Percentiles rank a stretch among this genome's conserved stretches.
Conservation (phyloP, 2,797 vertebrate species). For the Darevskia mixta region DNA sequence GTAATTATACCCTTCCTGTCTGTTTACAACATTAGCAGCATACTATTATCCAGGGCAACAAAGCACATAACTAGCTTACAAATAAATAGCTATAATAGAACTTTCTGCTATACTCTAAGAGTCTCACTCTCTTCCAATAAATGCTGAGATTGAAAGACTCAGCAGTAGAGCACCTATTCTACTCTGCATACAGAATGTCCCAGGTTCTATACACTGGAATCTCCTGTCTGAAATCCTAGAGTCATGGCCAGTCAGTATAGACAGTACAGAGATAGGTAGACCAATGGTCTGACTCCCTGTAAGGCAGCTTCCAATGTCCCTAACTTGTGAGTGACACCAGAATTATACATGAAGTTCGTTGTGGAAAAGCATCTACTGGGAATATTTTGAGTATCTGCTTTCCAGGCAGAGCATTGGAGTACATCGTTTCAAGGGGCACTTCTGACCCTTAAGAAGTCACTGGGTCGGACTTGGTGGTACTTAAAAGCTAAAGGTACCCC, state of each 20-base stretch:
- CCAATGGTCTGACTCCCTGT: not conserved
- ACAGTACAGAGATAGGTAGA: not conserved
- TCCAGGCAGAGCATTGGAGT: not conserved
- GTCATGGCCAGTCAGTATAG: not conserved
- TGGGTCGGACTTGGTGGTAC: not conserved
- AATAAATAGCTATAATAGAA: not conserved
- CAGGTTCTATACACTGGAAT: not conserved
- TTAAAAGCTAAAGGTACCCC: not conserved
- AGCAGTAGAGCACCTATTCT: too few species aligned
- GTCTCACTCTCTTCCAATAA: not conserved
- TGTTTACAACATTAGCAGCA: accelerated
- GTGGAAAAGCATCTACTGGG: not conserved
- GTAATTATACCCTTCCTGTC: slow-evolving; percentile 14
- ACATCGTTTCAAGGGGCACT: not conserved
- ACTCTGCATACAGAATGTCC: not conserved
- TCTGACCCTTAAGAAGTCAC: not conserved
- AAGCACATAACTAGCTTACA: not conserved
- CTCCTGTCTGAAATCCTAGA: not conserved
- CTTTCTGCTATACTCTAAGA: not conserved
- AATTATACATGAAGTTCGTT: not conserved
- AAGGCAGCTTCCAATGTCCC: not conserved
- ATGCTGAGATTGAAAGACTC: not conserved
- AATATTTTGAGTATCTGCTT: not conserved
- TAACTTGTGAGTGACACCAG: not conserved
- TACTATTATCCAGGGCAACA: not conserved